phyloP scores from a whole-genome alignment of 2,797 vertebrate species.

The Chanos chanos region DNA sequence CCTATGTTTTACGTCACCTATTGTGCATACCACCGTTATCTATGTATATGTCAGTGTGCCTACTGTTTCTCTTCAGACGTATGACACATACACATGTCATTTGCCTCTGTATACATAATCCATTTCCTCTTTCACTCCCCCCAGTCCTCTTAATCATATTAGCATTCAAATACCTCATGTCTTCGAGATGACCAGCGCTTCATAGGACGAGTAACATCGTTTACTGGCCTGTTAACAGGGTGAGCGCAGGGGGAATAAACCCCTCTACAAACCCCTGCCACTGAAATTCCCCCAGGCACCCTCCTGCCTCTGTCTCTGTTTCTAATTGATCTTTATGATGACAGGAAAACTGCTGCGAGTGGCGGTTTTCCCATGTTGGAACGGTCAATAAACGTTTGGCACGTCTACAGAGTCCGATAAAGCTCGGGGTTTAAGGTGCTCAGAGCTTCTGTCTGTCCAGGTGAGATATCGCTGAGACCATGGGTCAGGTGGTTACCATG shows the following conservation, averaged over 20 bases:
- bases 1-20: neutral
- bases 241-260: too few species aligned
- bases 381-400: constrained; percentile 38
- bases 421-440: constrained; percentile 11
- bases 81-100: constrained; percentile 8
- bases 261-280: neutral
- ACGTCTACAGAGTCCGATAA: constrained; percentile 1
- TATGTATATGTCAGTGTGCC: neutral
- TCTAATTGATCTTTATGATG: constrained; percentile 25
- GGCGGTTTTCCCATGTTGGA: constrained; percentile 41
- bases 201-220: too few species aligned
- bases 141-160: neutral
- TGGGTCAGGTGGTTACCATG: constrained; percentile 8
- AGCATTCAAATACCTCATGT: too few species aligned
- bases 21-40: too few species aligned
- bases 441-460: neutral
- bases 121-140: constrained; percentile 4
- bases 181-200: too few species aligned
- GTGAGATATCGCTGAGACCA: neutral
- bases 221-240: too few species aligned
- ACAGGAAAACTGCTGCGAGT: constrained; percentile 44
- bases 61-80: neutral
- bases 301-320: neutral
- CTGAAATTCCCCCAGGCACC: neutral
- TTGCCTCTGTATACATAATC: constrained; percentile 3